A percentile compares a stretch with the other conserved stretches of the same genome.
Evolutionary conservation across 2,888 invertebrate genomes (phyloP).

Genomic region (Thumatha senex): DNA sequence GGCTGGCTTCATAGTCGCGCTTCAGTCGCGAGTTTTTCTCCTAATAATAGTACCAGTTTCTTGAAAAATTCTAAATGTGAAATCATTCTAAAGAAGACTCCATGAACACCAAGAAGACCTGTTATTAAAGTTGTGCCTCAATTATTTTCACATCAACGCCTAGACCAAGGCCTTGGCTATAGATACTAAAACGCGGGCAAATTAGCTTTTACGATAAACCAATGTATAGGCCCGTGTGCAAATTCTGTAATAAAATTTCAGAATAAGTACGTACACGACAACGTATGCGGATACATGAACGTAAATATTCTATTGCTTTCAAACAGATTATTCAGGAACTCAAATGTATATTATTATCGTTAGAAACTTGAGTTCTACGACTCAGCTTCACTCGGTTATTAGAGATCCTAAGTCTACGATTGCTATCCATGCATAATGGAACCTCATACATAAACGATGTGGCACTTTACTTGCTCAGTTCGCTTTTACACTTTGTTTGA

Average conservation of each 20-base stretch:
- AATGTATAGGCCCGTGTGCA: background rate
- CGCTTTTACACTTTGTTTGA: slow-evolving; percentile 56
- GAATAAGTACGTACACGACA: slow-evolving; percentile 25
- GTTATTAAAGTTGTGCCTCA: too few relatives aligned
- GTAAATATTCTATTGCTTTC: slow-evolving; percentile 37
- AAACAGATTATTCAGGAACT: slow-evolving; percentile 30
- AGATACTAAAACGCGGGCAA: too few relatives aligned
- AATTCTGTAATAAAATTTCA: slow-evolving; percentile 8
- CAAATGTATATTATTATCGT: slow-evolving; percentile 37
- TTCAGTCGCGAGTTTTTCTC: too few relatives aligned
- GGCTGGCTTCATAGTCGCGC: too few relatives aligned
- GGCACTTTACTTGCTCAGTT: slow-evolving; percentile 57
- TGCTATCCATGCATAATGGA: slow-evolving; percentile 73
- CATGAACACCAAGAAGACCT: too few relatives aligned
- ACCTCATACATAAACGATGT: slow-evolving; percentile 72
- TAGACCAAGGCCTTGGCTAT: too few relatives aligned
- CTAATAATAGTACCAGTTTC: too few relatives aligned
- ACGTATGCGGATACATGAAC: slow-evolving; percentile 27
- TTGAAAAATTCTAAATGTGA: too few relatives aligned
- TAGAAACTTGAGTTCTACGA: slow-evolving; percentile 38
- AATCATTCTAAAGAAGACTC: too few relatives aligned
- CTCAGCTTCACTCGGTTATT: slow-evolving; percentile 57
- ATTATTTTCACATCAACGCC: too few relatives aligned
- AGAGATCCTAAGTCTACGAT: slow-evolving; percentile 54
- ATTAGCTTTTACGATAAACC: background rate